Evolutionary conservation across 2,888 invertebrate species (phyloP), one percentile per base, ranked within the genome.

Genomic region (Cecidostiba fungosa): DNA sequence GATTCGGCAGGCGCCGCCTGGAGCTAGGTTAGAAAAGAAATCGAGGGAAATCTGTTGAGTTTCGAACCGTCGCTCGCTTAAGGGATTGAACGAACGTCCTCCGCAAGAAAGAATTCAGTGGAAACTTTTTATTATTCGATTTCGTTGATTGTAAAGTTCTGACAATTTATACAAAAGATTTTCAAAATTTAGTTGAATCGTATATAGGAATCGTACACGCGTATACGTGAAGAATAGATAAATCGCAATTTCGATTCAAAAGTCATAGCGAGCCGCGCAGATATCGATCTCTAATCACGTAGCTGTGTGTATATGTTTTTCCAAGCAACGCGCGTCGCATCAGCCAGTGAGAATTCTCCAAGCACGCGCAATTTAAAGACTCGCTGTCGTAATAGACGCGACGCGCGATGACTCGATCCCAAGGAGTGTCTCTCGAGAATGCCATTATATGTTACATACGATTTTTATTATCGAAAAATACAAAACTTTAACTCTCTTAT

Each of bases 11-110:
- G 26, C 14, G 39, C 5, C 23, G 26, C 26, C 26, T 12, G 3
- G 16, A 66, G 62, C 23, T 5, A 23, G 66, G 12, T 59, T 6
- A 26, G 19, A 26, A 29, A 19, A 62, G 23, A 36, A 59, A 80
- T 36, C 36, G 23, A 77, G 43, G 50, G 23, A 54, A 77, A 82
- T 82, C 66, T 59, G 66, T 47, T 29, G 62, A 47, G 78, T 26
- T 43, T 69, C 32, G 32, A 26, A 19, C 6, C 29, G 66, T 50
- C n/a, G 69, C 6, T n/a, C 69, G 69, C 36, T 69, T 29, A 70
- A 50, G 32, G 36, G n/a, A 59, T 70, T 47, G 70, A 26, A 54
- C 36, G 50, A 19, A 4, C 32, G 62, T 78, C 43, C 16, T 3
- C 32, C 66, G 36, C 72, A 43, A 43, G 29, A 39, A 4, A 26